Evolutionary conservation across 2,113 vertebrate species (phyloP), one percentile per base, ranked within the genome.

Genomic region (Rousettus leschenaultii): DNA sequence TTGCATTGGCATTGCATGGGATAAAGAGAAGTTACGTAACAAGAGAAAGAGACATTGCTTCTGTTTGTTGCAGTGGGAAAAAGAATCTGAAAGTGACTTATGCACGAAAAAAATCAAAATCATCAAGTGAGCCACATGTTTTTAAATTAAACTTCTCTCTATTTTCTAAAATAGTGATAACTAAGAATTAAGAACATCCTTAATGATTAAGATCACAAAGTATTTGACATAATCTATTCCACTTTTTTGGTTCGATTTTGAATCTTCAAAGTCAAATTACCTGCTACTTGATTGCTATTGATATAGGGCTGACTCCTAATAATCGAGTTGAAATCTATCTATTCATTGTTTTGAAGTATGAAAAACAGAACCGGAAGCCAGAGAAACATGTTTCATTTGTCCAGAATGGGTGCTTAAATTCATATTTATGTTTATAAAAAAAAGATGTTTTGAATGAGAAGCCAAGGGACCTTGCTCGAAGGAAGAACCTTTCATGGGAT

Each of bases 401-500:
- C 92, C 5, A 6, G 6, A 66, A 22, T 53, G 7, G n/a, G 19
- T 57, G 4, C 22, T 65, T 89, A 40, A n/a, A 57, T 33, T 89
- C 18, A 24, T 26, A 38, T 24, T 51, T 73, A 53, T 45, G 7
- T 48, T 91, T 26, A 33, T 63, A 51, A 85, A 71, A 5, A 5
- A 30, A 7, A 12, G 18, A 59, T 3, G 2, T 53, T 59, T 80
- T 86, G 11, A 86, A 57, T 26, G 15, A 55, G 30, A 1, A 82
- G 8, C 5, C 22, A 65, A 19, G 1, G 11, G 55, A 43, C 19
- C 40, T n/a, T 18, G 12, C 68, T 73, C n/a, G 33, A 61, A 51
- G 6, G 5, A 55, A 21, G 0, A 16, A n/a, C 1, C 16, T 4
- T 79, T 78, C 10, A 53, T 14, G 8, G 0, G 55, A 48, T 26